Conservation (phyloP, 2,888 invertebrate genomes). For the Orchesella flavescens region DNA sequence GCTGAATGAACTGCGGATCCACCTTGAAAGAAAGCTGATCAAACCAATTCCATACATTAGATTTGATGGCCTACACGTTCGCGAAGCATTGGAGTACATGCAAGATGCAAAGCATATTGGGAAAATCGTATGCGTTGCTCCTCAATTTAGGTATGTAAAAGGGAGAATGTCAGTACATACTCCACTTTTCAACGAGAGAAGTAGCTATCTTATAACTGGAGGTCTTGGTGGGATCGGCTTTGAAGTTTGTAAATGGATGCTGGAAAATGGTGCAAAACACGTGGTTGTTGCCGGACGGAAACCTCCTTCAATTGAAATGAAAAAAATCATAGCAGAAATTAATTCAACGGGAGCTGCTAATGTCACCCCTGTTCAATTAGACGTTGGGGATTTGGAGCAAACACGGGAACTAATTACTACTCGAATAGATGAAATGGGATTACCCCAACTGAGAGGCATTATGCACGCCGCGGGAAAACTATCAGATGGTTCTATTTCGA, state of each 20-base stretch:
- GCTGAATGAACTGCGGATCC: too few species aligned
- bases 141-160: too few species aligned
- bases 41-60: too few species aligned
- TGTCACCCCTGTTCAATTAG: background rate
- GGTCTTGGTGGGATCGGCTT: conserved; percentile 35
- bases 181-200: conserved; percentile 1
- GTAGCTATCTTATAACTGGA: conserved; percentile 27
- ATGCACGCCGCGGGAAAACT: too few species aligned
- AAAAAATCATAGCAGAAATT: background rate
- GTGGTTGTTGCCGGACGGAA: conserved; percentile 1
- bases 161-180: too few species aligned
- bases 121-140: background rate
- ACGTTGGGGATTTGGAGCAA: background rate
- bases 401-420: too few species aligned
- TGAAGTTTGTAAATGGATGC: conserved; percentile 36
- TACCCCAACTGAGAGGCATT: background rate
- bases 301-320: background rate
- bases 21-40: too few species aligned
- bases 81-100: conserved; percentile 21
- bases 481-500: too few species aligned
- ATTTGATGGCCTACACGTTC: background rate
- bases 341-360: background rate
- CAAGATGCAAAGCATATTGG: conserved; percentile 24
- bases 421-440: too few species aligned
- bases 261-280: conserved; percentile 1